Base-by-base conservation (phyloP, 2,113 vertebrate genomes). In the Casuarius casuarius region DNA sequence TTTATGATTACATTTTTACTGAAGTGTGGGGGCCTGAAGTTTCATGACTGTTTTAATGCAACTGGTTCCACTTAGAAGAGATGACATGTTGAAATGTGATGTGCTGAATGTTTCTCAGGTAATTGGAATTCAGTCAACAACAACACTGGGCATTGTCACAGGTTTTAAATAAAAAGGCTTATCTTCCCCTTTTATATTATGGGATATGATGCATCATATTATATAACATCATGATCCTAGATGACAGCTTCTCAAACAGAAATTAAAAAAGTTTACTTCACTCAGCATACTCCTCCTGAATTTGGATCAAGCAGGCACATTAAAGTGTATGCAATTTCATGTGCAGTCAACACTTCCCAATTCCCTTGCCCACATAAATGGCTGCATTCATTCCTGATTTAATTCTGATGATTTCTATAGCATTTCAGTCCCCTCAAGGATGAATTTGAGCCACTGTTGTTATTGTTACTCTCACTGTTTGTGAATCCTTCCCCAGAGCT, bases 91-190 rank as follows among this genome's bases (percentile, higher is more conserved):
- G 84, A 97, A 98, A 97, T 95, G 91, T 63, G 68, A 94, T 93
- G 81, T 84, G 84, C 83, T 94, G 92, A 95, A 96, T 75, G 78
- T 81, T 97, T 97, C 81, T 67, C 46, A 54, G 85, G 90, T 97
- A 97, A 98, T 91, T 98, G 97, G 65, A 97, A 97, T 97, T 96
- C 95, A 84, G 92, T 95, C 90, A 97, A 81, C 76, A 97, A 92
- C 88, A 97, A 85, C 86, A 92, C 62, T 93, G 93, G 92, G 65
- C 85, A 96, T 93, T 97, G 70, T 93, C 82, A 92, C 61, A 85
- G 77, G 51, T 79, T 97, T 97, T 96, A 96, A 56, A 89, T 87
- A 86, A 93, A 92, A 95, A 58, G 10, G 35, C 49, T 96, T 73
- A 66, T 95, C 84, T 87, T 93, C 85, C 29, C 72, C 31, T 96